phyloP scores from a whole-genome alignment of 92 coral and sea anemone species.

The Epizoanthus rinbou region DNA sequence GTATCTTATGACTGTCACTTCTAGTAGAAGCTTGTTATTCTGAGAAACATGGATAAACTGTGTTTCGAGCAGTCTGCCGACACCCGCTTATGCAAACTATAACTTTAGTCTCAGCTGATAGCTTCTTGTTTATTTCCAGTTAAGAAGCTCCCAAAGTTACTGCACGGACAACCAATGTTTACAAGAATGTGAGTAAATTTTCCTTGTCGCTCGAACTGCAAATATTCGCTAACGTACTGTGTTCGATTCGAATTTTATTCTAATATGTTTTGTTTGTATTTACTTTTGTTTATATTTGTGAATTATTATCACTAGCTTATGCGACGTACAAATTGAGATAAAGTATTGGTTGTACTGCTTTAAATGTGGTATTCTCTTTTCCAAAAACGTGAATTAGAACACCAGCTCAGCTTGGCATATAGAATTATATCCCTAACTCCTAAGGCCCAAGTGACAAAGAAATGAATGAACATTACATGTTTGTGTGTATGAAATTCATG shows the following conservation, averaged over 20 bases:
- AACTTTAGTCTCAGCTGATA: neutral
- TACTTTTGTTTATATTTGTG: slow-evolving; percentile 2
- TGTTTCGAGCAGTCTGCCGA: too few relatives aligned
- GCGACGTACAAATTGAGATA: neutral
- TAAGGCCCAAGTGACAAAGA: too few relatives aligned
- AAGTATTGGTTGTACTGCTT: too few relatives aligned
- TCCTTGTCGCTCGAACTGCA: neutral
- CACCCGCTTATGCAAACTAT: neutral
- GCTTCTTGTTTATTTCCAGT: slow-evolving; percentile 54
- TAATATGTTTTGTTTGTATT: slow-evolving; percentile 22
- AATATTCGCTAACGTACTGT: neutral
- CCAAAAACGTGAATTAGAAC: too few relatives aligned
- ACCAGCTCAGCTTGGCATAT: too few relatives aligned
- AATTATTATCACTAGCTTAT: slow-evolving; percentile 4
- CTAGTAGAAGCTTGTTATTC: slow-evolving; percentile 9
- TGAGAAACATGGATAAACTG: neutral
- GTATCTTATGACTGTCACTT: neutral
- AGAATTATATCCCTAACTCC: too few relatives aligned
- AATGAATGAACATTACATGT: too few relatives aligned
- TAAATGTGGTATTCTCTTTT: too few relatives aligned
- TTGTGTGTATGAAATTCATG: too few relatives aligned
- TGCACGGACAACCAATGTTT: slow-evolving; percentile 97
- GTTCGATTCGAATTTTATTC: neutral
- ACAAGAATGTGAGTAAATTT: slow-evolving; percentile 84
- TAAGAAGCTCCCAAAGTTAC: slow-evolving; percentile 93